Evolutionary conservation across 2,797 vertebrate species (phyloP), one percentile per base, ranked within the genome.

Genomic region (Acropternis orthonyx): DNA sequence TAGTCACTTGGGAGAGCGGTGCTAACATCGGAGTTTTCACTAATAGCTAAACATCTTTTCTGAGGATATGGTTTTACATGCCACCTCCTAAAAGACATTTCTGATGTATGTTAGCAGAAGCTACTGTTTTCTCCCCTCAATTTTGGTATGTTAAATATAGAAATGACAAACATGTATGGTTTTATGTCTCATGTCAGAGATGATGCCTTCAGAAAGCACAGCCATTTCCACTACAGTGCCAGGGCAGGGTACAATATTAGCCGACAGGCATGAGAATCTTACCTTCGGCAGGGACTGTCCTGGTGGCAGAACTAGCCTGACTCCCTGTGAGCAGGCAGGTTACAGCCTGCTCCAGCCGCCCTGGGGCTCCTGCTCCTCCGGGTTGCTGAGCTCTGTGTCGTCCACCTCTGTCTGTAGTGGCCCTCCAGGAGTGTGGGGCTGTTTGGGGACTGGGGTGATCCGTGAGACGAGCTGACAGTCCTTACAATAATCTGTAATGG

Each of bases 41-140:
- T 67, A 69, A 56, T 82, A 76, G 39, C 73, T 78, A 32, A 44
- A 67, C 34, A 67, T 69, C 30, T 84, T 90, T 93, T 75, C 68
- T 76, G 43, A 75, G 77, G 55, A 51, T 20, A 4, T 55, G 24
- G 5, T 49, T 89, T 93, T 77, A 65, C 26, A 48, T 21, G 20
- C 26, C 30, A 71, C 86, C 34, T 94, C 77, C 78, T 61, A 63
- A 81, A 93, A 94, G 82, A 52, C 11, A 7, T 81, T 95, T 88
- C 56, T 93, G 61, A 46, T 85, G 44, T 73, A n/a, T 82, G 30
- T 51, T 85, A 93, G 87, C 79, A 96, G 85, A 94, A 93, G 69
- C 73, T 93, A 73, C 76, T 85, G 36, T 78, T 81, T 79, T 51
- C 15, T 94, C 26, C 69, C 30, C 62, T 88, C 82, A 84, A 81